phyloP scores from a whole-genome alignment of 2,888 invertebrate genomes.

The Drosophila niveifrons region DNA sequence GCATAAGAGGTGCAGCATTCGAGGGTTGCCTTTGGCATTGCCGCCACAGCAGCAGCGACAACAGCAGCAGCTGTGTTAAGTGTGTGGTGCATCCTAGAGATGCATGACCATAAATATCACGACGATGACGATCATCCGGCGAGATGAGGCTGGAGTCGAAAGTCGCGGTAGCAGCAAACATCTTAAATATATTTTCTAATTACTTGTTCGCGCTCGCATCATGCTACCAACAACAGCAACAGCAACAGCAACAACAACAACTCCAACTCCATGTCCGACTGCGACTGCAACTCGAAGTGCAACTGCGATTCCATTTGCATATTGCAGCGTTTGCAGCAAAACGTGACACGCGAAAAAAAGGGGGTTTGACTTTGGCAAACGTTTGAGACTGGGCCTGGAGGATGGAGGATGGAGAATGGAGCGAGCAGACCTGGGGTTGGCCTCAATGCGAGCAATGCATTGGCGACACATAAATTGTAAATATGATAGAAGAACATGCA shows the following conservation, averaged over 20 bases:
- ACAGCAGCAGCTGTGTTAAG: conserved; percentile 35
- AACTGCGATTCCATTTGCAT: conserved; percentile 39
- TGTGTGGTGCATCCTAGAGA: conserved; percentile 13
- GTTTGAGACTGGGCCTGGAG: not conserved
- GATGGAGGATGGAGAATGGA: not conserved
- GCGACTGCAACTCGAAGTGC: conserved; percentile 15
- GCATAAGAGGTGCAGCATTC: conserved; percentile 18
- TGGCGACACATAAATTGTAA: conserved; percentile 79
- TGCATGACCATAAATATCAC: conserved; percentile 36
- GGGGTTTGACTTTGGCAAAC: conserved; percentile 4
- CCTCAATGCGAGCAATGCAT: conserved; percentile 51
- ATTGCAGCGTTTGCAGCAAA: conserved; percentile 35
- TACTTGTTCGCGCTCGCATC: conserved; percentile 79
- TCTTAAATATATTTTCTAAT: conserved; percentile 77
- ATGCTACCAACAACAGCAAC: conserved; percentile 40
- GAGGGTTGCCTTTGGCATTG: conserved; percentile 40
- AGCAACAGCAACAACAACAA: not conserved
- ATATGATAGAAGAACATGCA: conserved; percentile 78
- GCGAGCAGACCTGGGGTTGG: conserved; percentile 30
- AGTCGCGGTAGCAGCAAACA: conserved; percentile 35
- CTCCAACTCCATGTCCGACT: conserved; percentile 7
- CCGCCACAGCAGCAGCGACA: conserved; percentile 28
- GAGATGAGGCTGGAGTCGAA: conserved; percentile 11
- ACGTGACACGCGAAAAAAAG: conserved; percentile 11
- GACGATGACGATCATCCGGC: conserved; percentile 27